Evolutionary conservation across 1,140 invertebrate species (phyloP), one percentile per base, ranked within the genome.

Genomic region (Akabosia matsudoensis): DNA sequence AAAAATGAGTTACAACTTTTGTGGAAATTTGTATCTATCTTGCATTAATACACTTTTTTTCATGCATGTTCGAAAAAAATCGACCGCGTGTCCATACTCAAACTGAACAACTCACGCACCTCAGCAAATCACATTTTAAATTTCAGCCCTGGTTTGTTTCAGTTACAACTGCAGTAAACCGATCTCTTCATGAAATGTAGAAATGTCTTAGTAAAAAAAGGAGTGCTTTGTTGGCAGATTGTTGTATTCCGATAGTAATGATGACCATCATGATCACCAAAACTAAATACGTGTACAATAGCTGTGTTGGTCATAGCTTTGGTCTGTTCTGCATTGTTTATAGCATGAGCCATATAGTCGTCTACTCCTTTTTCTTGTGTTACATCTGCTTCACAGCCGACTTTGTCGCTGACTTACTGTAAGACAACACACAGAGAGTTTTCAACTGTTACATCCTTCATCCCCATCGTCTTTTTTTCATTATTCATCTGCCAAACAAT

Each of bases 321-420:
- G 18, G 37, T 45, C n/a, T n/a, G n/a, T n/a, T n/a, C n/a, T n/a
- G 37, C 18, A 45, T 45, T 45, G 54, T 56, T 16, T 56, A 56
- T 22, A 16, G 22, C 22, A 56, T 56, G 24, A 56, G 37, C n/a
- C 14, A 3, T 24, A 24, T 10, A 13, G n/a, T 56, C 24, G n/a
- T 24, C 22, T 45, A n/a, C 37, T 45, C 37, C 37, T 56, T 10
- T 56, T 22, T 18, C 37, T 45, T 45, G 37, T 56, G 54, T 22
- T 56, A 24, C 54, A 56, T 56, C 54, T 56, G 54, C 54, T 56
- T 7, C 22, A 56, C 54, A 56, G 54, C 54, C 54, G 54, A 10
- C 10, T 10, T 18, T 45, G 37, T 45, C 22, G 54, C 54, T 24
- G 37, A 45, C 37, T 56, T 16, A 56, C 54, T 13, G 37, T 18